Evolutionary conservation across 2,888 invertebrate genomes (phyloP), one percentile per base, ranked within the genome.

Genomic region (Amblyjoppa fuscipennis): DNA sequence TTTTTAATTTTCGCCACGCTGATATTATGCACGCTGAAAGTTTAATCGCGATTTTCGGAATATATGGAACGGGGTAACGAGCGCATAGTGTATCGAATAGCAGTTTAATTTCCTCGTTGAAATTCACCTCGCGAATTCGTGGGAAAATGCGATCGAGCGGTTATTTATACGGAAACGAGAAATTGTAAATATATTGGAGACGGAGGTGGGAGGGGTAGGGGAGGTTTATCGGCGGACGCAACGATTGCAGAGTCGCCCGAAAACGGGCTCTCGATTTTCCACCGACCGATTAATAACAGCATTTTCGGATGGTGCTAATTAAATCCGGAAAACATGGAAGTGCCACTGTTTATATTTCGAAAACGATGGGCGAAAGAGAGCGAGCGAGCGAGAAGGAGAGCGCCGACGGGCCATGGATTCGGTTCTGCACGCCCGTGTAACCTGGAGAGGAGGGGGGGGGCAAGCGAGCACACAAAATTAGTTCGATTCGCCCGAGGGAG

Each of bases 301-400:
- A 92, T 92, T 91, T 85, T 85, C 82, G 82, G 73, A 64, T 82
- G 91, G 90, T 91, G 92, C 93, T 93, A 93, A 93, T 94, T 93
- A 93, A 93, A 93, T 93, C 91, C 90, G 92, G 92, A 92, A 93
- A 93, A 93, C 93, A 93, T 93, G 93, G 93, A 93, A 93, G 93
- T 93, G 90, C 90, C 90, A 89, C 90, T 90, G 91, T 93, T 91
- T 92, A 92, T 91, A 92, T 92, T 92, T 93, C 89, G 90, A 4
- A 90, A 91, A 88, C 88, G 86, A 86, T 89, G 87, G 51, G 85
- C 76, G 84, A 83, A 59, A 84, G 81, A 87, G 77, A 81, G 81
- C 84, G 86, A 41, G 77, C 73, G 76, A 75, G 70, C 41, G 84
- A 83, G 83, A 49, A 66, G 70, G 78, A 81, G 76, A 69, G 87